Percentiles rank a stretch among this genome's conserved stretches.
Evolutionary conservation across 2,888 invertebrate genomes (phyloP).

Genomic region (Eupithecia abbreviata): DNA sequence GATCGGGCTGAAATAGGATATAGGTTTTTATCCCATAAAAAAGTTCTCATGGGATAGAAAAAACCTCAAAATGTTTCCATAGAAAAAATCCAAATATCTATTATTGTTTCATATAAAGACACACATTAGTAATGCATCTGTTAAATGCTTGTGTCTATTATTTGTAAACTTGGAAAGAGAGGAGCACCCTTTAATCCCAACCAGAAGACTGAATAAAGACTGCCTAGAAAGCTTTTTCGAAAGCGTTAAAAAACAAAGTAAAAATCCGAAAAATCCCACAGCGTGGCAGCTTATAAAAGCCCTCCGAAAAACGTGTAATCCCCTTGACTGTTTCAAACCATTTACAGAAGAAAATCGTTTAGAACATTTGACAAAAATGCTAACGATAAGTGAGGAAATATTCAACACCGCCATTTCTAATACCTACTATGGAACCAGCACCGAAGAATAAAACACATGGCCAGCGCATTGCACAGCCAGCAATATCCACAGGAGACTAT

Average conservation of each 20-base stretch:
- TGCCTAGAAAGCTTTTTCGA: constrained; percentile 35
- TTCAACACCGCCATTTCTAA: not conserved
- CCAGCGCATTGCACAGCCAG: not conserved
- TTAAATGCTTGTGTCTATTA: constrained; percentile 44
- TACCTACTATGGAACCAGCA: not conserved
- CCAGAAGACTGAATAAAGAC: constrained; percentile 37
- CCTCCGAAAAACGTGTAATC: constrained; percentile 11
- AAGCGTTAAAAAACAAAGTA: constrained; percentile 8
- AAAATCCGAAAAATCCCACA: constrained; percentile 2
- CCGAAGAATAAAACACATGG: not conserved
- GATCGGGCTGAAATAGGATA: no score
- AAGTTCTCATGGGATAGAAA: no score
- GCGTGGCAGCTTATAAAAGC: constrained; percentile 11
- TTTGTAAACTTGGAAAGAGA: constrained; percentile 33
- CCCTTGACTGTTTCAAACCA: not conserved
- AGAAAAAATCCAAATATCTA: no score
- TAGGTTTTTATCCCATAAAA: no score
- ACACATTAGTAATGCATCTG: no score
- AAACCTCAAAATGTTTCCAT: no score
- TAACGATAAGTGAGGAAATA: not conserved
- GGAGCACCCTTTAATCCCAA: constrained; percentile 31
- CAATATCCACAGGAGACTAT: constrained; percentile 12
- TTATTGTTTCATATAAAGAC: no score
- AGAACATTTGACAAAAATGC: not conserved
- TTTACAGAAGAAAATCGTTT: not conserved